Conservation (phyloP, 2,797 vertebrate species). For the Amblyraja radiata region DNA sequence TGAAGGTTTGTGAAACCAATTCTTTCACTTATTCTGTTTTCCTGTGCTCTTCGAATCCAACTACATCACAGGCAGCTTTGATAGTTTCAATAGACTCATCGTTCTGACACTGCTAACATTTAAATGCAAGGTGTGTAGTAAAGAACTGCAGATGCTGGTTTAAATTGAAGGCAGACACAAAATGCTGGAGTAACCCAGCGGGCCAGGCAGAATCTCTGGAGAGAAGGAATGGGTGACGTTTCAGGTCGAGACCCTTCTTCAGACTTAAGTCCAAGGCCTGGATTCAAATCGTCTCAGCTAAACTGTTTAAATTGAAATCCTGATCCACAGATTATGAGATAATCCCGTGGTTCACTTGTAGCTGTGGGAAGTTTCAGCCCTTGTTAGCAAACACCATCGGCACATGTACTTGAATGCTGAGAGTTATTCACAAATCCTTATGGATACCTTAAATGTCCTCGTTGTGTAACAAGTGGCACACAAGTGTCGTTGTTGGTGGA, state of each 20-base stretch:
- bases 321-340: background rate
- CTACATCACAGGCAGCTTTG: background rate
- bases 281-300: constrained; percentile 11
- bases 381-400: background rate
- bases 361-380: background rate
- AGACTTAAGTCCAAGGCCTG: background rate
- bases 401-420: background rate
- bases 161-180: too few species aligned
- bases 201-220: too few species aligned
- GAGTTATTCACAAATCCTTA: background rate
- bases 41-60: background rate
- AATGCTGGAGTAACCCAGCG: too few species aligned
- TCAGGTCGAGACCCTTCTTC: too few species aligned
- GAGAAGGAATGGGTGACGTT: too few species aligned
- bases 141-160: too few species aligned
- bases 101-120: background rate
- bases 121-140: background rate
- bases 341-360: background rate
- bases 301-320: background rate
- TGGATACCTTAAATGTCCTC: background rate
- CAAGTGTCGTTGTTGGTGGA: background rate
- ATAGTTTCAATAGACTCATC: background rate
- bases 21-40: background rate
- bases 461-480: background rate
- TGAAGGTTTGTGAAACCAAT: background rate